phyloP scores from a whole-genome alignment of 2,888 invertebrate species.

The Tipula helvola region DNA sequence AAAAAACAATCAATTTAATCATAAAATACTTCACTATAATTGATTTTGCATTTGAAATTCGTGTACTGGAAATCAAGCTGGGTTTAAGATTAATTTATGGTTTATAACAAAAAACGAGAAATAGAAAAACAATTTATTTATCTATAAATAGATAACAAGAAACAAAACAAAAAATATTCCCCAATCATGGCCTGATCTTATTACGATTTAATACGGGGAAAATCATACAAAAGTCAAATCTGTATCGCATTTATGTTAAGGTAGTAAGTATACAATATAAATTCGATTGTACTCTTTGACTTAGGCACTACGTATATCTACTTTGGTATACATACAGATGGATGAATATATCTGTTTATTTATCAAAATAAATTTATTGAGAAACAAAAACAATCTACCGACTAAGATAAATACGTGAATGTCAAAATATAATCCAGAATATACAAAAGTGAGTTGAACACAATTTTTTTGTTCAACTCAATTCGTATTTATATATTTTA shows the following conservation, averaged over 20 bases:
- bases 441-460: neutral
- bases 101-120: too few species aligned
- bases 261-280: neutral
- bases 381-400: neutral
- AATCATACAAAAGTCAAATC: neutral
- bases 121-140: too few species aligned
- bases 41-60: too few species aligned
- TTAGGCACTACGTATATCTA: neutral
- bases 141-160: too few species aligned
- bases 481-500: neutral
- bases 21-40: too few species aligned
- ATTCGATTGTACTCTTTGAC: neutral
- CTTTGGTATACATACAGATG: neutral
- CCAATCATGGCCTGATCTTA: neutral
- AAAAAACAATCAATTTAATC: too few species aligned
- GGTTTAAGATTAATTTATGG: too few species aligned
- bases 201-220: neutral
- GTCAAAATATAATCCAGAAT: neutral
- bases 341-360: neutral
- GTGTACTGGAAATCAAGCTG: too few species aligned
- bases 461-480: neutral
- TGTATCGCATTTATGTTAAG: neutral
- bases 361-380: neutral
- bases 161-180: neutral
- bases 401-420: constrained; percentile 4